Base-by-base conservation (phyloP, 2,797 vertebrate species). In the Anniella stebbinsi region DNA sequence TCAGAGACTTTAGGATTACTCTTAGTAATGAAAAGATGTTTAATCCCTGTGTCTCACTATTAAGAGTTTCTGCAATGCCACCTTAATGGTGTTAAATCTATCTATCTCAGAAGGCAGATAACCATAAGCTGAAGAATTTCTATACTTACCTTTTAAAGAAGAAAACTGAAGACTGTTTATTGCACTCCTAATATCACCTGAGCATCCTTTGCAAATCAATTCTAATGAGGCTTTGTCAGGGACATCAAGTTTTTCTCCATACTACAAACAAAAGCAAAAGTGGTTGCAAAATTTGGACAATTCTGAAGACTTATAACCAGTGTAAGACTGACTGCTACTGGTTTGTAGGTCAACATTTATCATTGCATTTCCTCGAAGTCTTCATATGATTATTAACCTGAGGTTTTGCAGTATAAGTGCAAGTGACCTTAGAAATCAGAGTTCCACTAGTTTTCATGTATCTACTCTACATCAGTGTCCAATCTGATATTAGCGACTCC, bases 141-240 rank as follows among this genome's bases (percentile, higher is more conserved):
- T 66, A 1, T 13, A 85, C 23, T 96, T 95, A 99, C 98, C 98
- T 97, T 97, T 97, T 66, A 97, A 96, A 48, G 97, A 98, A 86
- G 97, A 98, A 96, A 99, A 99, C 96, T 99, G 99, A 87, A 99
- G 98, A 92, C 97, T 99, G 94, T 99, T 99, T 97, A 99, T 97
- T 93, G 98, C 99, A 95, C 98, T 98, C 94, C 99, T 98, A 89
- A 99, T 98, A 92, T 99, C 99, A 93, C 99, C 99, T 7, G 98
- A 98, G 95, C 98, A 98, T 93, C 98, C 98, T 87, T 96, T 97
- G 95, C 98, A 99, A 66, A 99, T 97, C 36, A 96, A 63, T 88
- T 99, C 98, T 95, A 99, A 93, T 63, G 95, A 92, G 30, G 95
- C 87, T 93, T 97, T 98, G 70, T 98, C 98, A 88, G 98, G 96